Evolutionary conservation across 2,888 invertebrate genomes (phyloP).

Genomic region (Malthinus seriepunctatus): DNA sequence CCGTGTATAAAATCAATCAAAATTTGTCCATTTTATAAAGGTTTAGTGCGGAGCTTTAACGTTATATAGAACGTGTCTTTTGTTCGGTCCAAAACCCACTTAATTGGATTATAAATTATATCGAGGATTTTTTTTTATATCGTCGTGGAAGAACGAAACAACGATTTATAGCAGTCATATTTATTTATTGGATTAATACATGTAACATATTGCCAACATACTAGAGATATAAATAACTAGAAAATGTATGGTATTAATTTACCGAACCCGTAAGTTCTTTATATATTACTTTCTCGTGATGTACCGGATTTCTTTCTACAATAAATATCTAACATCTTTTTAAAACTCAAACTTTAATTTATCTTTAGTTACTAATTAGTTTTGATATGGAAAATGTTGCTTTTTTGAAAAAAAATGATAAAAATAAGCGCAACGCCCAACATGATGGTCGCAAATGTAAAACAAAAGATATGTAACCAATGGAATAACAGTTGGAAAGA

Average conservation of each 20-base stretch:
- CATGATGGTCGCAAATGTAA: constrained; percentile 48
- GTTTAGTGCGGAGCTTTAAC: constrained; percentile 36
- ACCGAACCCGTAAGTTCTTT: constrained; percentile 51
- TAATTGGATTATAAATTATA: constrained; percentile 57
- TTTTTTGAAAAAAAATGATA: constrained; percentile 7
- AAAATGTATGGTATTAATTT: constrained; percentile 56
- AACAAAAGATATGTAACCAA: constrained; percentile 48
- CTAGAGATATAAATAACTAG: constrained; percentile 55
- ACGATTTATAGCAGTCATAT: constrained; percentile 57
- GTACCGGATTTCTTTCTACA: constrained; percentile 43
- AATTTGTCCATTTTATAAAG: constrained; percentile 42
- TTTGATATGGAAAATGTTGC: not conserved
- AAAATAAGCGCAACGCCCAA: constrained; percentile 36
- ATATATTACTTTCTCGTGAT: constrained; percentile 50
- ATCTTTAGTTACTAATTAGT: too few species aligned
- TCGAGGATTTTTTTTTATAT: constrained; percentile 44
- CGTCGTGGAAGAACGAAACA: constrained; percentile 43
- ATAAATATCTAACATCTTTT: constrained; percentile 36
- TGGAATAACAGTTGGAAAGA: constrained; percentile 36
- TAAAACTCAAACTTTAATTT: not conserved
- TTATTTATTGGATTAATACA: constrained; percentile 59
- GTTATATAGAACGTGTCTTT: constrained; percentile 39
- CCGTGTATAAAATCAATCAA: constrained; percentile 37
- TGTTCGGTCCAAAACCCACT: constrained; percentile 47
- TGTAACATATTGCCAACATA: constrained; percentile 58